Base-by-base conservation (phyloP, 2,113 vertebrate species). In the Ailuropoda melanoleuca region DNA sequence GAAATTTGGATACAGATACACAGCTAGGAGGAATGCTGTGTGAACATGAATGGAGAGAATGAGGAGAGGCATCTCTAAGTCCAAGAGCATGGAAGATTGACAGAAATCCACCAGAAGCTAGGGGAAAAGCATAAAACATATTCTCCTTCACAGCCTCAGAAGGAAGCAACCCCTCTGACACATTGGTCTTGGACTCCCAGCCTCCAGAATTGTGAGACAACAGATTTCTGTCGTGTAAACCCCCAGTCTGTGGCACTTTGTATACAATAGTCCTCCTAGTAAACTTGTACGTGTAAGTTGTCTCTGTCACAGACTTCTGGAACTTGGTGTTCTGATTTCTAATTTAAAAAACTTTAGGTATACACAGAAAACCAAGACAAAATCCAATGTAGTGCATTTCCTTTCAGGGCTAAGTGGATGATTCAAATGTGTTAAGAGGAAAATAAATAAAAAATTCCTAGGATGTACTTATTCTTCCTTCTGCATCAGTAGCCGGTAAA, bases 391-490 rank as follows among this genome's bases (percentile, higher is more conserved):
- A 53, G 7, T n/a, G 34, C 46, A 80, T 72, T 86, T 94, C 26
- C n/a, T 90, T 93, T 83, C n/a, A 77, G 92, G 34, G 18, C 15
- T 62, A 85, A 92, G 31, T 68, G 50, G 31, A 78, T 19, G 31
- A 92, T 78, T 56, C 58, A 89, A 78, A 96, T 0, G 1, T 56
- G 8, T 56, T 50, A 81, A 85, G 43, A 75, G 11, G 39, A 85
- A 94, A 75, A 87, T 88, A 74, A 90, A 93, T 56, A 18, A 78
- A 26, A 85, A n/a, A 60, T 43, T n/a, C n/a, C 60, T 83, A n/a
- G 34, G 15, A 23, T 11, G 8, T 37, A 50, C 8, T 78, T 78
- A 72, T 56, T 37, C 55, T 78, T 78, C 18, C 29, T 62, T 68
- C 21, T 66, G 31, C 7, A 21, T 53, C 29, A 37, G n/a, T 21